Conservation (phyloP, 2,888 invertebrate genomes). For the Scotopteryx bipunctaria region DNA sequence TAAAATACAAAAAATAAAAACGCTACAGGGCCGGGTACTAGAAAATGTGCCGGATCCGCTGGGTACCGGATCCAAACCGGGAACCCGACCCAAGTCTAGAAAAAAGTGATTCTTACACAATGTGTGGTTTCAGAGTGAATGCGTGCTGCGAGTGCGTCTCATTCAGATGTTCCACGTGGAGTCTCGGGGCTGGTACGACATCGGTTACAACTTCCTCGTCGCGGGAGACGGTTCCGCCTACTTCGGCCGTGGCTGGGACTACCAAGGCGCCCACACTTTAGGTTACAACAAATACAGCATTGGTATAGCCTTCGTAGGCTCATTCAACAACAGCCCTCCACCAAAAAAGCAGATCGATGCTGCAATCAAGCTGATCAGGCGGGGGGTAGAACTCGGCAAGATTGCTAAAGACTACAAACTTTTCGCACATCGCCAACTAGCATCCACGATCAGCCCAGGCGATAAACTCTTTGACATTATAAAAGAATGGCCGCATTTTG, state of each 20-base stretch:
- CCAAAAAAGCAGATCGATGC: conserved; percentile 83
- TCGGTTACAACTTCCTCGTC: conserved; percentile 90
- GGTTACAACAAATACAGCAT: conserved; percentile 86
- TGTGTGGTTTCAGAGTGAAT: conserved; percentile 71
- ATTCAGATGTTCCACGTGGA: conserved; percentile 89
- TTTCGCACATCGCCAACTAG: conserved; percentile 86
- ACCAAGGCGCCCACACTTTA: conserved; percentile 87
- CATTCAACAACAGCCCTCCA: conserved; percentile 82
- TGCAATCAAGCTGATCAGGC: conserved; percentile 83
- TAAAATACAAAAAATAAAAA: no score
- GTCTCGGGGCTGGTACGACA: conserved; percentile 85
- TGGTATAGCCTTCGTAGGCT: conserved; percentile 89
- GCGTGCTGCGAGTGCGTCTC: conserved; percentile 82
- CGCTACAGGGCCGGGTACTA: no score
- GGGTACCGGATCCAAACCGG: no score
- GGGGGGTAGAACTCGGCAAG: conserved; percentile 85
- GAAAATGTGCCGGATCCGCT: no score
- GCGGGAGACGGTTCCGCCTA: conserved; percentile 91
- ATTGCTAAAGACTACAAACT: conserved; percentile 86
- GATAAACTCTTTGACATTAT: conserved; percentile 85
- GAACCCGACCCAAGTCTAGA: no score
- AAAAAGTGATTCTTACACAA: no score
- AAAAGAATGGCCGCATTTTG: conserved; percentile 87
- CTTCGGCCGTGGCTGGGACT: conserved; percentile 89
- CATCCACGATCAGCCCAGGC: conserved; percentile 87